A percentile compares a stretch with the other conserved stretches of the same genome.
Evolutionary conservation across 1,140 invertebrate species (phyloP).

Genomic region (Microplitis mediator): DNA sequence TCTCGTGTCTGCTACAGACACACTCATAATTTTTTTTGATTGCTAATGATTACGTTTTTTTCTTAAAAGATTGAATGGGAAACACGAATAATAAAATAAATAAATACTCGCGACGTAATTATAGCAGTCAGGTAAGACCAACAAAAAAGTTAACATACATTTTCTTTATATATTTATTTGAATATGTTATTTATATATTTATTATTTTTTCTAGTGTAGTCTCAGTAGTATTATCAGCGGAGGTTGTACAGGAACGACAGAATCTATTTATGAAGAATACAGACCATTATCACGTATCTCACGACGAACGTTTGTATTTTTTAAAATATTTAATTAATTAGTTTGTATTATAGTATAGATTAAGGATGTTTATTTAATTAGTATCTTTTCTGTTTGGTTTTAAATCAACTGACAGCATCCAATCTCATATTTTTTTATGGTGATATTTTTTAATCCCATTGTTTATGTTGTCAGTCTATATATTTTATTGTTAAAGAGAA

Average conservation of each 20-base stretch:
- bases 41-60: neutral
- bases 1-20: no score
- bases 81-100: constrained; percentile 48
- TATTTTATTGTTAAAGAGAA: no score
- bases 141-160: constrained; percentile 20
- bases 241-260: constrained; percentile 43
- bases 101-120: constrained; percentile 41
- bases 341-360: no score
- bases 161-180: neutral
- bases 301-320: constrained; percentile 63
- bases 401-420: no score
- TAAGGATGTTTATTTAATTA: no score
- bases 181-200: no score
- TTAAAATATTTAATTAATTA: no score
- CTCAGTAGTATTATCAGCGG: constrained; percentile 48
- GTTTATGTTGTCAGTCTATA: no score
- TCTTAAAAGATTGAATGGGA: constrained; percentile 45
- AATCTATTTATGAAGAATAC: constrained; percentile 39
- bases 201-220: constrained; percentile 45
- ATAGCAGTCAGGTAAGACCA: constrained; percentile 50
- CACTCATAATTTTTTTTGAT: no score
- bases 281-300: constrained; percentile 68
- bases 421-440: no score
- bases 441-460: no score
- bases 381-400: no score